These are phyloP conservation scores for Drosophila algonquin DNA, from an alignment of 2,888 invertebrate genomes.

Conservation along the genomic window DNA sequence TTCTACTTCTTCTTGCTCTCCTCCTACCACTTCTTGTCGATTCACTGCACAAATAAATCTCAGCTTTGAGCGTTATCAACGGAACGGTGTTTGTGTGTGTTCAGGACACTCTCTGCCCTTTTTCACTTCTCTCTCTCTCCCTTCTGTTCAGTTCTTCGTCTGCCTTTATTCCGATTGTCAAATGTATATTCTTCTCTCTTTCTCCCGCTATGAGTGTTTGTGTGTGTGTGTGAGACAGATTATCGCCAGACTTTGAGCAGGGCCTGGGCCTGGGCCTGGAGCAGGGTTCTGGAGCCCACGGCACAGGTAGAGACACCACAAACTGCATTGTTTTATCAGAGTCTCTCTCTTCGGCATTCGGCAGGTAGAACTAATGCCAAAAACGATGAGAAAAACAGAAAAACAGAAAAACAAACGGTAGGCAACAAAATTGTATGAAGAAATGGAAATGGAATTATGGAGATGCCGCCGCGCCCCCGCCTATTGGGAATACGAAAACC, in stretches of 20 bases:
- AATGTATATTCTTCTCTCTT: constrained; percentile 41
- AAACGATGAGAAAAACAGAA: constrained; percentile 1
- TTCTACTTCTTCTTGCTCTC: background rate
- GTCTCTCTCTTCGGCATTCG: constrained; percentile 6
- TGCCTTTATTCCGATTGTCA: constrained; percentile 54
- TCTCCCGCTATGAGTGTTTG: constrained; percentile 1
- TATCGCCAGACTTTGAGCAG: constrained; percentile 6
- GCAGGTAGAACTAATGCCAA: constrained; percentile 71
- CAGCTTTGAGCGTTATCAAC: constrained; percentile 71
- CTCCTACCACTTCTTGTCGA: constrained; percentile 51
- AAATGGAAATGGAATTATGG: background rate
- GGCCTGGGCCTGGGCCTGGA: constrained; percentile 1
- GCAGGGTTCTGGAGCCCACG: constrained; percentile 39
- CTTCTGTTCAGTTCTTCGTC: constrained; percentile 13
- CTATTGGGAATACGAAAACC: background rate
- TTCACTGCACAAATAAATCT: constrained; percentile 78
- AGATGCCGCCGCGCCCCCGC: background rate
- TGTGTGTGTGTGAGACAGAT: constrained; percentile 25
- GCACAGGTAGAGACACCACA: constrained; percentile 56
- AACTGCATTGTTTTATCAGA: constrained; percentile 71
- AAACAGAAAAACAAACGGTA: background rate
- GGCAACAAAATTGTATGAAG: background rate
- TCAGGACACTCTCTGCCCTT: constrained; percentile 70
- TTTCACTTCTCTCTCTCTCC: constrained; percentile 37
- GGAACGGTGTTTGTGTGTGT: constrained; percentile 38